A percentile compares a stretch with the other conserved stretches of the same genome.
phyloP scores from a whole-genome alignment of 2,113 vertebrate species.

The Aepyceros melampus region DNA sequence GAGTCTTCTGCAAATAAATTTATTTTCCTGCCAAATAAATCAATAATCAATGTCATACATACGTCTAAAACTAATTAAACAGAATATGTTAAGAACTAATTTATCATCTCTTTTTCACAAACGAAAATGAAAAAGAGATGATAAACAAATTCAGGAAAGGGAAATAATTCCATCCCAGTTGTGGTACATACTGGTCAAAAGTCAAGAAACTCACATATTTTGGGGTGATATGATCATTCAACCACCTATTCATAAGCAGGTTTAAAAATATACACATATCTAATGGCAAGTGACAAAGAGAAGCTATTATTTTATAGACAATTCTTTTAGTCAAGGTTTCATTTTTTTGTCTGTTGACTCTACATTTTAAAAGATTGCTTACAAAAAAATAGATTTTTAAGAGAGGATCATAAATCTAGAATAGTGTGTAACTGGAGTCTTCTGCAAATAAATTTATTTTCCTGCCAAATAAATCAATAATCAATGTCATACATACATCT shows the following conservation, averaged over 20 bases:
- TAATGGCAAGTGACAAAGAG: neutral
- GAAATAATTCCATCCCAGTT: neutral
- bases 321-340: neutral
- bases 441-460: neutral
- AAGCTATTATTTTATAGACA: neutral
- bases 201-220: neutral
- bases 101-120: constrained; percentile 18
- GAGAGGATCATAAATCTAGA: neutral
- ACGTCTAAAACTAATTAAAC: neutral
- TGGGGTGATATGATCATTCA: neutral
- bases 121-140: no score
- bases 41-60: neutral
- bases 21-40: constrained; percentile 35
- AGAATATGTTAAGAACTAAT: constrained; percentile 20
- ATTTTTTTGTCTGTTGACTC: neutral
- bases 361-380: neutral
- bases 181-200: neutral
- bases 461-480: constrained; percentile 28
- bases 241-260: neutral
- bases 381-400: neutral
- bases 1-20: neutral
- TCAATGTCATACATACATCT: neutral
- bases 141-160: neutral
- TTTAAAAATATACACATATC: neutral
- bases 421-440: neutral